Evolutionary conservation across 2,113 vertebrate genomes (phyloP), one percentile per base, ranked within the genome.

Genomic region (Aepyceros melampus): DNA sequence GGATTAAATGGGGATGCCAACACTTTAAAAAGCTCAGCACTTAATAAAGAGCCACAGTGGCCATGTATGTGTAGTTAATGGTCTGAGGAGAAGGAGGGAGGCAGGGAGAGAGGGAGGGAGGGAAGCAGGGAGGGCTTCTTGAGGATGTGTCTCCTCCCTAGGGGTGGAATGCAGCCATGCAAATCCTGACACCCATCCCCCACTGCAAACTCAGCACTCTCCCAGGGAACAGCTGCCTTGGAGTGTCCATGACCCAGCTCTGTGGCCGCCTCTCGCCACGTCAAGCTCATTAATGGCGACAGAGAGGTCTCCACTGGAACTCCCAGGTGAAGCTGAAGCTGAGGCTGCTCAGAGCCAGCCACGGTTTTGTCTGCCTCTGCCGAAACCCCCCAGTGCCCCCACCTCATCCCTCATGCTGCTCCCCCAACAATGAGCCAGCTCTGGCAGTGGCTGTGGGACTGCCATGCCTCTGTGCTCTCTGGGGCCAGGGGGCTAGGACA

Each of bases 401-500:
- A 62, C 49, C 6, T 3, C 1, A 2, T 1, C 19, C 55, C 23
- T 6, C 27, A 6, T 45, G 71, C 23, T 2, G 3, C 71, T 23
- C 5, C 19, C 19, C 36, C 21, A 1, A 40, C 67, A 74, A 74
- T 3, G 43, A 21, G 81, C 36, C 13, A 2, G 47, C 67, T 36
- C 51, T 2, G 0, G 45, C 45, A 25, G 62, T 1, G 45, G 58
- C 0, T 0, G 67, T 53, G 40, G n/a, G 53, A 8, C 85, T 31
- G 21, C 51, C 8, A 15, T 0, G 58, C 29, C 19, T 51, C 56
- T 43, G 81, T 16, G 31, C 13, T n/a, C 71, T 31, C 83, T 5
- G 23, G 86, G 36, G 29, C 27, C 16, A 16, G 40, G 31, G 1
- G 27, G 31, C 81, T 0, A 0, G 58, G 74, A 60, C 27, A 74